Base-by-base conservation (phyloP, 2,113 vertebrate genomes). In the Anseranas semipalmata region DNA sequence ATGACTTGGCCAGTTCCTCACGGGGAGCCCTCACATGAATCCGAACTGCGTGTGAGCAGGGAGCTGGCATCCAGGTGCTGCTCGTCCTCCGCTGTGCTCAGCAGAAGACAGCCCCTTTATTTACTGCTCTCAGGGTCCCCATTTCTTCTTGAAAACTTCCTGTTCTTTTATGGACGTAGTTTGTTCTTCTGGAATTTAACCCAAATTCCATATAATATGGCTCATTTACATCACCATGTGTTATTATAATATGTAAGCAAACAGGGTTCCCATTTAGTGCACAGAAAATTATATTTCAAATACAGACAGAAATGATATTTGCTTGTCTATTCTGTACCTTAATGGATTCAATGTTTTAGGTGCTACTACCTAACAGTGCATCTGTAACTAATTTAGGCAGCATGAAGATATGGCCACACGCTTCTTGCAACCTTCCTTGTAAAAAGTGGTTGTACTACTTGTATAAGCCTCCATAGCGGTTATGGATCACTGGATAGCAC, bases 381-480 rank as follows among this genome's bases (percentile, higher is more conserved):
- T 32, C 58, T 48, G 33, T 52, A 52, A 9, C 20, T 52, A 45
- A 59, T 39, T 43, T 11, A 53, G 68, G 30, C 28, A 56, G 43
- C 37, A 12, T 1, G 6, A 52, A 50, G 77, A 7, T 10, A 21
- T 1, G 5, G 58, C 35, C 35, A 13, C 13, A 24, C 35, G 14
- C 63, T 43, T n/a, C 30, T 35, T 14, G 10, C 21, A 37, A 28
- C 10, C 15, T 35, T 41, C 43, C 41, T 50, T 35, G 32, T 27
- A 43, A 35, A 9, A 50, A 33, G 12, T 7, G 21, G 12, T 14
- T 20, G 13, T 41, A 24, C 71, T 67, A 4, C 45, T 37, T 39
- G 55, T 33, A 15, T 3, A 16, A 68, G 71, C 16, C 52, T 52
- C 45, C 1, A 1, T 3, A 18, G 32, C 1, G 1, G 32, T 12